These are phyloP conservation scores for Actinopyga echinites DNA, from an alignment of 53 echinoderm and acorn worm genomes.

Conservation along the genomic window DNA sequence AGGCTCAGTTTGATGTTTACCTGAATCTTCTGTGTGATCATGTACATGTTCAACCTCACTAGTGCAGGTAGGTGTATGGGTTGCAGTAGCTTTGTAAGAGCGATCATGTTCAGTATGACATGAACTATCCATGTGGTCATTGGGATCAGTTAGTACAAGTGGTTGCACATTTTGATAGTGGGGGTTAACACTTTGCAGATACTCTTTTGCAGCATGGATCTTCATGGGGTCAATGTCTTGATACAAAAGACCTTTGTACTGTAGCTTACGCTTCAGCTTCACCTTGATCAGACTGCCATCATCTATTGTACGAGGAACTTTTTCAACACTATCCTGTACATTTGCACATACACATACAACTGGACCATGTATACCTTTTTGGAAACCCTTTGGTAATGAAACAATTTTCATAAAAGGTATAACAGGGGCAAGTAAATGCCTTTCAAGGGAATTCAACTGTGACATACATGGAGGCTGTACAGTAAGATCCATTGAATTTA, in stretches of 20 bases:
- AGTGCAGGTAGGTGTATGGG: no score
- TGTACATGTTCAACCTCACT: no score
- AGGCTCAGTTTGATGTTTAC: no score
- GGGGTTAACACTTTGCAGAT: not conserved
- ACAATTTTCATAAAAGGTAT: no score
- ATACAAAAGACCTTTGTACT: slow-evolving; percentile 14
- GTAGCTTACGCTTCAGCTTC: slow-evolving; percentile 11
- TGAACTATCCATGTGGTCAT: no score
- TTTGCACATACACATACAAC: slow-evolving; percentile 55
- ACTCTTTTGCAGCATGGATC: not conserved
- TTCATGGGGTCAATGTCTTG: not conserved
- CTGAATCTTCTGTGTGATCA: no score
- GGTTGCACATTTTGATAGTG: not conserved
- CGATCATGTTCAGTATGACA: no score
- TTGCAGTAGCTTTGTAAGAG: no score
- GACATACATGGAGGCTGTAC: slow-evolving; percentile 17
- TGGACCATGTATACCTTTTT: slow-evolving; percentile 55
- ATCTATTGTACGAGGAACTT: slow-evolving; percentile 29
- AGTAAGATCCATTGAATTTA: slow-evolving; percentile 18
- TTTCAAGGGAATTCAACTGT: slow-evolving; percentile 21
- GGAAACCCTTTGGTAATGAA: slow-evolving; percentile 58
- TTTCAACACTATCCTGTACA: not conserved
- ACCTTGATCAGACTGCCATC: no score
- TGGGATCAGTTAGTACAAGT: no score
- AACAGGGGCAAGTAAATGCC: slow-evolving; percentile 51